Evolutionary conservation across 2,113 vertebrate species (phyloP).

Genomic region (Bombycilla garrulus): DNA sequence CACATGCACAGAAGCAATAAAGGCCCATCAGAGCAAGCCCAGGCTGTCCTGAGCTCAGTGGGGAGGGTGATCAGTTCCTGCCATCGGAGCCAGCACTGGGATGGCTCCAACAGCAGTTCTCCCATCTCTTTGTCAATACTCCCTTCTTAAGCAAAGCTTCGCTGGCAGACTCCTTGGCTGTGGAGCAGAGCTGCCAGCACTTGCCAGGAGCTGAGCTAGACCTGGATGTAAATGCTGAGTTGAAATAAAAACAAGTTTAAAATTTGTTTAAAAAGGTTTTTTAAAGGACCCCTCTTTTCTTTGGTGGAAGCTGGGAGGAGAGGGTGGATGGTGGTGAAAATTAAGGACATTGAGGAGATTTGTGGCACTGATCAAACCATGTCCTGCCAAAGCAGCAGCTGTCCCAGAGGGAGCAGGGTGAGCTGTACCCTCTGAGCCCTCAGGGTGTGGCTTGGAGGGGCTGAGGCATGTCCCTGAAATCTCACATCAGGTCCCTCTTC

Average conservation of each 20-base stretch:
- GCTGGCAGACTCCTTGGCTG: neutral
- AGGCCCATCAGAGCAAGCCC: neutral
- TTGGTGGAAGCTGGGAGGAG: neutral
- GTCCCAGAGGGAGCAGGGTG: neutral
- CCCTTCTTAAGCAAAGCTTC: neutral
- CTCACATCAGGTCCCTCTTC: neutral
- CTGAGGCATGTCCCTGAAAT: neutral
- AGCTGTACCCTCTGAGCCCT: neutral
- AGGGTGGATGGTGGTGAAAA: no score
- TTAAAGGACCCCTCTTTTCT: neutral
- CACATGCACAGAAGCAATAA: neutral
- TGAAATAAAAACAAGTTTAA: neutral
- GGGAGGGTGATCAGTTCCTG: neutral
- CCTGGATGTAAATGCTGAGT: neutral
- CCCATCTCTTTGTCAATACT: neutral
- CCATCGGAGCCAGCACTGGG: fast-evolving
- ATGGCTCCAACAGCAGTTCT: neutral
- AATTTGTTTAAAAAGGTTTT: neutral
- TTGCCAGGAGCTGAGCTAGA: neutral
- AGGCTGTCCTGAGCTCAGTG: fast-evolving
- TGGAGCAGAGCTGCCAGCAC: neutral
- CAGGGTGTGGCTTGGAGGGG: fast-evolving
- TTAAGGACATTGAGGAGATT: neutral
- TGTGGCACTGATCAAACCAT: neutral
- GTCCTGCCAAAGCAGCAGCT: neutral